Evolutionary conservation across 92 coral and sea anemone species (phyloP).

Genomic region (Epizoanthus illoricatus): DNA sequence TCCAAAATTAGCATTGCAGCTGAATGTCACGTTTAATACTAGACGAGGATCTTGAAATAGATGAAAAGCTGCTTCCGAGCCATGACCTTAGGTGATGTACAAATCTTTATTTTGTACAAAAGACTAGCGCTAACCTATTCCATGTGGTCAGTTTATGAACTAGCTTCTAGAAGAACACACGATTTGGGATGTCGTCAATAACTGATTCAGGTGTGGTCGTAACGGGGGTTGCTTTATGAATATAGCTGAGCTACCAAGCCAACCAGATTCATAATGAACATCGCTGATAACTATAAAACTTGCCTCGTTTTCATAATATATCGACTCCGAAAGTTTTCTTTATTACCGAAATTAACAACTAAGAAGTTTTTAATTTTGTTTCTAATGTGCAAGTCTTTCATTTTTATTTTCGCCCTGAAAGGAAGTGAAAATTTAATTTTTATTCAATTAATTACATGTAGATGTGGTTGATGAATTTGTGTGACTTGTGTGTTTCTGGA

Average conservation of each 20-base stretch:
- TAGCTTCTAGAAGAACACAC: background rate
- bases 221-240: background rate
- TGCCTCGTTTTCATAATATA: constrained; percentile 14
- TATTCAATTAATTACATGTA: constrained; percentile 29
- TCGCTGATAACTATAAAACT: background rate
- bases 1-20: constrained; percentile 8
- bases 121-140: too few relatives aligned
- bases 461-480: background rate
- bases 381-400: constrained; percentile 28
- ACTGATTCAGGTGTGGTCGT: background rate
- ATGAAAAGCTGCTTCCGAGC: constrained; percentile 6
- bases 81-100: too few relatives aligned
- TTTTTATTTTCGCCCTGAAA: constrained; percentile 33
- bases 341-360: constrained; percentile 11
- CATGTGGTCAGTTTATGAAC: background rate
- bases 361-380: constrained; percentile 19
- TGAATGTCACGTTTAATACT: background rate
- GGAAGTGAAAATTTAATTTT: constrained; percentile 15
- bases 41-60: constrained; percentile 17
- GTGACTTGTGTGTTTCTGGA: background rate
- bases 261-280: background rate
- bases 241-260: background rate
- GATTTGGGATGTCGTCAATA: background rate
- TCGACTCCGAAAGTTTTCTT: constrained; percentile 9
- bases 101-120: too few relatives aligned